phyloP scores from a whole-genome alignment of 2,888 invertebrate genomes.

The Rhagonycha lutea region DNA sequence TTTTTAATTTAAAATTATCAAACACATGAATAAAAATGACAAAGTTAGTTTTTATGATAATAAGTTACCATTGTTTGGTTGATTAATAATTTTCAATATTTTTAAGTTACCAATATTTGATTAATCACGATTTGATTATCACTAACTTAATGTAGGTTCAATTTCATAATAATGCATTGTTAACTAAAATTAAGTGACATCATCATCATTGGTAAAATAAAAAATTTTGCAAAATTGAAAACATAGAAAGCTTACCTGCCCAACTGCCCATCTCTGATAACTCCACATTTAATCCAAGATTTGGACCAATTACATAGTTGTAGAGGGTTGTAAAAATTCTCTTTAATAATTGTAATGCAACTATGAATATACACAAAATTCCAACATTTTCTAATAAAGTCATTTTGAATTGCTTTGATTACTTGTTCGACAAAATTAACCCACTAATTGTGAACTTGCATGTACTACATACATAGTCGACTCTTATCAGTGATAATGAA shows the following conservation, averaged over 20 bases:
- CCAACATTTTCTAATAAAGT: slow-evolving; percentile 58
- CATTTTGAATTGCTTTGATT: slow-evolving; percentile 18
- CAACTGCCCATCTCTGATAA: slow-evolving; percentile 74
- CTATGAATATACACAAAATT: slow-evolving; percentile 52
- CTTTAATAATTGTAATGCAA: slow-evolving; percentile 57
- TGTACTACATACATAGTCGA: background rate
- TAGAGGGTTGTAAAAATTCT: slow-evolving; percentile 56
- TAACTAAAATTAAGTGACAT: background rate
- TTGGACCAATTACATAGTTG: slow-evolving; percentile 57
- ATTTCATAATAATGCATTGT: background rate
- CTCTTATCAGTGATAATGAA: slow-evolving; percentile 20
- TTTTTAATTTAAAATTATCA: background rate
- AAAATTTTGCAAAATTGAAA: background rate
- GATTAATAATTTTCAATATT: background rate
- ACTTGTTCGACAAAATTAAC: background rate
- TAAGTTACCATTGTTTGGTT: background rate
- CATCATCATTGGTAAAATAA: background rate
- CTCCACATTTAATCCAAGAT: slow-evolving; percentile 60
- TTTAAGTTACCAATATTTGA: background rate
- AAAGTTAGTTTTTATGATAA: background rate
- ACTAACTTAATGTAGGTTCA: background rate
- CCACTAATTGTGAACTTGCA: background rate
- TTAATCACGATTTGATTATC: background rate
- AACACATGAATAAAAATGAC: background rate
- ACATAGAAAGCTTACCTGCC: slow-evolving; percentile 69